Evolutionary conservation across 2,797 vertebrate species (phyloP).

Genomic region (Vireo griseus): DNA sequence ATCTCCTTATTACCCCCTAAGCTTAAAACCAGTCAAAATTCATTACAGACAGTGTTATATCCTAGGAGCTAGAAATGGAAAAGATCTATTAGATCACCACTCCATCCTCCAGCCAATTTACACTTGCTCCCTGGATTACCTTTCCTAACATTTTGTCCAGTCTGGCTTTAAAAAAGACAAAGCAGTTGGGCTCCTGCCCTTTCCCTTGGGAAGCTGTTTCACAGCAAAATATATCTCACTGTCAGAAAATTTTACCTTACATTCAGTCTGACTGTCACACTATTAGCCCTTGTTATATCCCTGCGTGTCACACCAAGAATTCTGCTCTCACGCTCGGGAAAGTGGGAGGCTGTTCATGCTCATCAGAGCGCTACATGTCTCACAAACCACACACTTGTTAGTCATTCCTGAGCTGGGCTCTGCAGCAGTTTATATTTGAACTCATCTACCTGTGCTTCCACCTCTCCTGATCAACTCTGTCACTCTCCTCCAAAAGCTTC

Average conservation of each 20-base stretch:
- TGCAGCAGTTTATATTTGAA: not conserved
- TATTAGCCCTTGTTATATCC: constrained; percentile 41
- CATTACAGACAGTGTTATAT: not conserved
- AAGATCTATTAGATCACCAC: not conserved
- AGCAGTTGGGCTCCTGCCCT: not conserved
- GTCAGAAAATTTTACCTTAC: constrained; percentile 1
- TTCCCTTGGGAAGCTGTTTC: not conserved
- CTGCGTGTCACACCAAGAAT: not conserved
- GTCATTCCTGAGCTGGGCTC: constrained; percentile 31
- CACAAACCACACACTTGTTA: constrained; percentile 45
- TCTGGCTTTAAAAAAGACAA: not conserved
- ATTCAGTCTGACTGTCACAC: constrained; percentile 24
- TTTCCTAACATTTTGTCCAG: not conserved
- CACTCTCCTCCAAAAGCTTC: not conserved
- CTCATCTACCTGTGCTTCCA: constrained; percentile 8
- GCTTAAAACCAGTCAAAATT: not conserved
- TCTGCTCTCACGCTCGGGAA: not conserved
- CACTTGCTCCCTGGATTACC: not conserved
- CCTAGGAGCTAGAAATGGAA: not conserved
- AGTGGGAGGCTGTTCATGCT: constrained; percentile 48
- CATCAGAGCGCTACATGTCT: not conserved
- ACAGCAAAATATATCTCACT: not conserved
- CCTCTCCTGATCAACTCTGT: not conserved
- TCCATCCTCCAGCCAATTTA: not conserved
- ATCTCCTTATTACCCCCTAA: not conserved